phyloP scores from a whole-genome alignment of 2,113 vertebrate genomes.

The Sciurus niger region DNA sequence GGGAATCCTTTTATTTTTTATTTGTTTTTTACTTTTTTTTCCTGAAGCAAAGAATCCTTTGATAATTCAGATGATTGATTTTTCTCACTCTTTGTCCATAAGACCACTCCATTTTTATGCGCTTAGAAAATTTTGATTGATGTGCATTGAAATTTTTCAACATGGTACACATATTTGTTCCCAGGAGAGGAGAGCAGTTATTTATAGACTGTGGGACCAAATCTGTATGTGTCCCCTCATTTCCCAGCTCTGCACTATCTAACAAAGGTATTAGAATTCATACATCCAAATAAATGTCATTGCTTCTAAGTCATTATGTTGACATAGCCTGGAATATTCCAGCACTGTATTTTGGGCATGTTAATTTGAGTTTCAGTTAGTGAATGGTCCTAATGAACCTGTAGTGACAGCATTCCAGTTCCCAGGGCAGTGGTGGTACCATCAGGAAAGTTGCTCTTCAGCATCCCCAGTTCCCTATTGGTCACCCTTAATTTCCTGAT shows the following conservation, averaged over 20 bases:
- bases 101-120: constrained; percentile 45
- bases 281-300: not conserved
- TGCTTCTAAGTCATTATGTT: not conserved
- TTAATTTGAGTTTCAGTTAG: not conserved
- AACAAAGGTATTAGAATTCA: not conserved
- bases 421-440: not conserved
- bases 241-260: not conserved
- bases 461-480: not conserved
- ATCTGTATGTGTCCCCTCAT: not conserved
- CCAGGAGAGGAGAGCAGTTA: not conserved
- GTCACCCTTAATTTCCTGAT: not conserved
- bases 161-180: not conserved
- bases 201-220: not conserved
- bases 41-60: constrained; percentile 49
- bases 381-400: not conserved
- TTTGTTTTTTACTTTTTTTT: not conserved
- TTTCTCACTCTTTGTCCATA: constrained; percentile 14
- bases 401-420: not conserved
- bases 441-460: not conserved
- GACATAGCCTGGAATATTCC: not conserved
- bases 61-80: constrained; percentile 53
- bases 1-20: not conserved
- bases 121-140: constrained; percentile 4
- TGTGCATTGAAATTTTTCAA: not conserved
- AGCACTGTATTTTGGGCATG: no score